Evolutionary conservation across 2,888 invertebrate species (phyloP), one percentile per base, ranked within the genome.

Genomic region (Spodoptera littoralis): DNA sequence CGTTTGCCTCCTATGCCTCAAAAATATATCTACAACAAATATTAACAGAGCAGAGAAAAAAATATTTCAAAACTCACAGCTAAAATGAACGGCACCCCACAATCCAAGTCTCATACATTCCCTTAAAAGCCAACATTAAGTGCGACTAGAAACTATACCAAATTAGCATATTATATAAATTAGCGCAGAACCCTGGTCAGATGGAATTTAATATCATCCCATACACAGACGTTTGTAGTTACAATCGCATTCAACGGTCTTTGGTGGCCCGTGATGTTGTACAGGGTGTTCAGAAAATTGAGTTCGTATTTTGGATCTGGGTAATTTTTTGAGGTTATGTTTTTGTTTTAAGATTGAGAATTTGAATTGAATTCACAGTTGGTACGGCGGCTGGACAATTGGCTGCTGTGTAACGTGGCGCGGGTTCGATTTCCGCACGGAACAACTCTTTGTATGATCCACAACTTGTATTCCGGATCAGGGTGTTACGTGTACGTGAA

Each of bases 191-290:
- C 81, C 70, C 80, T 80, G 89, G 90, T 87, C 89, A 89, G 88
- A 83, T 72, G 90, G 90, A 90, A 90, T 90, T 90, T 90, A 90
- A 90, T 90, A 90, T 90, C 86, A 85, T 88, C 82, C 88, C 90
- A 90, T 90, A 89, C 86, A 88, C 88, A 89, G 89, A 84, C 85
- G 84, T 82, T 82, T 85, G 81, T 81, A 82, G 89, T 84, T 88
- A 89, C 89, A 89, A 88, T 89, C 88, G 87, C 84, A 88, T 85
- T 84, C 87, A 84, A 84, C 85, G 84, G 85, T 84, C 86, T 87
- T 85, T 86, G 86, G 84, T 86, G 84, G 85, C 84, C 81, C 80
- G 79, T 77, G 72, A 72, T 76, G 56, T 44, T 70, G 61, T 86
- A 93, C 81, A 89, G 91, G 81, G 0, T 88, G 92, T 54, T 80